phyloP scores from a whole-genome alignment of 2,888 invertebrate species.

The Tethea ocularis region DNA sequence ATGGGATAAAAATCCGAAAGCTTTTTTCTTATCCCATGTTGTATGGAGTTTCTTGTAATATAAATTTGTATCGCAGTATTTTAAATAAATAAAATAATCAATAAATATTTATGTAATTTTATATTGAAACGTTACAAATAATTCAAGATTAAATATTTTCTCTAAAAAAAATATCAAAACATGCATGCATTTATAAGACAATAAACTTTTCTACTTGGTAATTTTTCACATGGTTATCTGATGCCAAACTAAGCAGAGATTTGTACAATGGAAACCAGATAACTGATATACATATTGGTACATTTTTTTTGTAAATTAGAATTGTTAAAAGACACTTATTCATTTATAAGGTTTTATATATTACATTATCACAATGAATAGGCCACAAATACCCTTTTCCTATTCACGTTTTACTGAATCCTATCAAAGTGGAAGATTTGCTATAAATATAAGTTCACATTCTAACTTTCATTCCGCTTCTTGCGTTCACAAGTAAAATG shows the following conservation, averaged over 20 bases:
- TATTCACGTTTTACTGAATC: conserved; percentile 3
- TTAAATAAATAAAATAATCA: not conserved
- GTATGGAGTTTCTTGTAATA: not conserved
- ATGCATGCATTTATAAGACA: no score
- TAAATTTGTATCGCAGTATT: not conserved
- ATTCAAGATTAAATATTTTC: no score
- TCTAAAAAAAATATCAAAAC: no score
- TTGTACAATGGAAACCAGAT: no score
- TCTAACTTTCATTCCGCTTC: not conserved
- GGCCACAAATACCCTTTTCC: conserved; percentile 3
- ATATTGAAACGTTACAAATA: no score
- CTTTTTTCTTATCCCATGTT: conserved; percentile 3
- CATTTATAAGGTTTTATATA: not conserved
- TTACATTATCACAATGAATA: not conserved
- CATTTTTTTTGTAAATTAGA: no score
- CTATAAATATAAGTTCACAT: not conserved
- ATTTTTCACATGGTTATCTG: no score
- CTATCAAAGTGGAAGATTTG: conserved; percentile 3
- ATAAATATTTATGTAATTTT: no score
- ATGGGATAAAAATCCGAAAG: conserved; percentile 1
- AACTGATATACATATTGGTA: no score
- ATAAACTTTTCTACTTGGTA: no score
- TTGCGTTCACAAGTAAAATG: not conserved
- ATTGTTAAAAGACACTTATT: no score
- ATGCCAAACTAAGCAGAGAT: no score